Evolutionary conservation across 2,888 invertebrate species (phyloP), one percentile per base, ranked within the genome.

Genomic region (Glyphotaelius pellucidus): DNA sequence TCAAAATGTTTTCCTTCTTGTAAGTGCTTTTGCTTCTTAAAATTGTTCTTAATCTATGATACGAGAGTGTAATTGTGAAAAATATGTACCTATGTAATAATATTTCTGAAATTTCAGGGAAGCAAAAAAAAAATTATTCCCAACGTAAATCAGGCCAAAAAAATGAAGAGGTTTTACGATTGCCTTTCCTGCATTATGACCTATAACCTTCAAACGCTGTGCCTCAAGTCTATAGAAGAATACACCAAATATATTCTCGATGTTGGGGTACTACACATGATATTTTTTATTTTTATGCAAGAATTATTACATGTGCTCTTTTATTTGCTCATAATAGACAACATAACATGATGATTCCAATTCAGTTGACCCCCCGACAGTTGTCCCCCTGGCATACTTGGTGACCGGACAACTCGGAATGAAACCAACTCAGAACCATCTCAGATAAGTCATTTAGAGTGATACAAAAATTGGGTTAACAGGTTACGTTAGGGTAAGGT

Each of bases 171-270:
- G 86, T 99, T 99, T 95, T 99, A 98, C 95, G 98, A 98, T 95
- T 98, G 98, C 94, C 97, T 98, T 1, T 98, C 98, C 0, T 97
- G 98, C 47, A 96, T 99, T 81, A 99, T 99, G 99, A 98, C 98
- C 0, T 97, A 97, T 94, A 98, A 99, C 94, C 95, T 99, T 91
- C 98, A 99, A 95, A 97, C 97, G 32, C 95, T 99, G 52, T 98
- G 98, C 94, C 95, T 98, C 83, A 97, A 97, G 94, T 99, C 99
- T 7, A 96, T 99, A 94, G 95, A 97, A 89, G 98, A 98, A 93
- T 99, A 97, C 94, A 97, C 98, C 1, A 96, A 97, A 89, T 98
- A 98, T 94, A 96, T 99, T 79, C 96, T 97, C 93, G 98, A 98
- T 94, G 97, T 97, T 94, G 97, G 97, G 94, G 98, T 98, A 96